Evolutionary conservation across 2,113 vertebrate species (phyloP), one percentile per base, ranked within the genome.

Genomic region (Tonatia bakeri): DNA sequence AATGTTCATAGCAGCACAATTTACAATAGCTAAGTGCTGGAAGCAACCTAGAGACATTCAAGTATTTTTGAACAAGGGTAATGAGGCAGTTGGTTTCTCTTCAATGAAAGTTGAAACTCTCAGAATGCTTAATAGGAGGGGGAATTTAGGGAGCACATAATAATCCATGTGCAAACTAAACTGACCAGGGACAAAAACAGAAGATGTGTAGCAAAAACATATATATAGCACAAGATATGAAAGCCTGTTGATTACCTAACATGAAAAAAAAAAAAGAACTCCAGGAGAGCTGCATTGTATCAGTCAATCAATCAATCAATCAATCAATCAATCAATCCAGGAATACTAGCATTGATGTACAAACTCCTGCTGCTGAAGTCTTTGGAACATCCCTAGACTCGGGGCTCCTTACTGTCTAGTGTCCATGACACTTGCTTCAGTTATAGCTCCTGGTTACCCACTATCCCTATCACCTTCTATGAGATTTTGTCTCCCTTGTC

Each of bases 301-400:
- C 38, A 24, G 79, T 73, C 47, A 50, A 15, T 50, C 33, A 24
- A 83, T 73, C 47, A 50, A 47, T 47, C 45, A 73, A 73, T 28
- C 38, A 72, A 72, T 26, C 16, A 59, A 12, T 22, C 50, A 80
- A 56, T 38, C 36, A 81, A 81, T 17, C 22, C 16, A 79, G 47
- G 17, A 52, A 1, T 36, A 22, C 17, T 11, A 24, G n/a, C 2
- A n/a, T 6, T 4, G 9, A 75, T 24, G 3, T 28, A 1, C 28
- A 65, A 4, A 61, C 16, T 36, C 12, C 36, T 61, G 16, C 12
- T 61, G 6, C 54, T 54, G 12, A 65, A 31, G 22, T 54, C 45
- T 69, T 47, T 26, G 33, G 50, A 69, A 14, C 19, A 40, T 19
- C 24, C 20, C 54, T 36, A 54, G 61, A 22, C 22, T n/a, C n/a